These are phyloP conservation scores for Drepana falcataria DNA, from an alignment of 2,888 invertebrate species.

Conservation along the genomic window DNA sequence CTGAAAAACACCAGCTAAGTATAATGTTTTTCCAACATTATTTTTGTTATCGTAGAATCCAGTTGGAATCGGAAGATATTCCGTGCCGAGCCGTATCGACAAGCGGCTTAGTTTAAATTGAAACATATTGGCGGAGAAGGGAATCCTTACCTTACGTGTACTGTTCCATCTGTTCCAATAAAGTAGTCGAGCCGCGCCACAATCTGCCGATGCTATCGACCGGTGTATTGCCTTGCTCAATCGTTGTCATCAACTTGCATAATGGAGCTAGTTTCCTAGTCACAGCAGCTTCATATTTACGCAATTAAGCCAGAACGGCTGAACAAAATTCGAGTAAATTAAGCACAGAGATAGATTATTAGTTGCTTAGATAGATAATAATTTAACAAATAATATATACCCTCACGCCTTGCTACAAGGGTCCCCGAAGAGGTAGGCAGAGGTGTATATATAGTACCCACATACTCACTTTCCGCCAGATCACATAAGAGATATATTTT, in stretches of 20 bases:
- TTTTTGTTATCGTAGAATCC: conserved; percentile 48
- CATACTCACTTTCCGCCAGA: no score
- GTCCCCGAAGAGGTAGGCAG: no score
- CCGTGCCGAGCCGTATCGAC: conserved; percentile 60
- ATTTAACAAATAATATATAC: no score
- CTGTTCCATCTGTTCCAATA: conserved; percentile 50
- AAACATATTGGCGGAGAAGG: conserved; percentile 69
- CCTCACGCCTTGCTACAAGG: no score
- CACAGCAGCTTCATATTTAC: background rate
- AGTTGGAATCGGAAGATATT: conserved; percentile 57
- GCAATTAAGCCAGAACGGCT: no score
- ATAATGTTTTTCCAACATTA: conserved; percentile 28
- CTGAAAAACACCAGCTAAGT: conserved; percentile 2
- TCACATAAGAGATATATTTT: no score
- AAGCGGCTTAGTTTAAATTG: conserved; percentile 75
- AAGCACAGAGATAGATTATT: no score
- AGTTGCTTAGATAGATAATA: no score
- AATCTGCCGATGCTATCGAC: conserved; percentile 17
- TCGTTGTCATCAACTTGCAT: background rate
- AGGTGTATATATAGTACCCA: no score
- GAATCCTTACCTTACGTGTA: conserved; percentile 55
- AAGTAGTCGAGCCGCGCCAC: conserved; percentile 24
- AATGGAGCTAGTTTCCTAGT: no score
- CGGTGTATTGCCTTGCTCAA: conserved; percentile 13
- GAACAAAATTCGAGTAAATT: no score